phyloP scores from a whole-genome alignment of 2,888 invertebrate genomes.

The Hypercompe scribonia region DNA sequence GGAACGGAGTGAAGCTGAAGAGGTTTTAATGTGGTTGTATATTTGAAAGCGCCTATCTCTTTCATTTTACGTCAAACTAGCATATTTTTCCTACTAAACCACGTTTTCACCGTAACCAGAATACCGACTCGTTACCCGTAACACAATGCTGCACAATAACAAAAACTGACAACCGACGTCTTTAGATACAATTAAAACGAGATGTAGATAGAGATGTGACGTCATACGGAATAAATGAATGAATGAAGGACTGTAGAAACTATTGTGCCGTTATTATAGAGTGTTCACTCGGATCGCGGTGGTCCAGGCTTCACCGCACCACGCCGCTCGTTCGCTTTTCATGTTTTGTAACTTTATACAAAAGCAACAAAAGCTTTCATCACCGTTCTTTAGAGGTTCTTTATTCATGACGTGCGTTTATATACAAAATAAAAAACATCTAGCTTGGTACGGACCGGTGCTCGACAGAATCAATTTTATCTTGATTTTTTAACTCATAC shows the following conservation, averaged over 20 bases:
- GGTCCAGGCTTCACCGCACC: neutral
- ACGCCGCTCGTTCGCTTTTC: neutral
- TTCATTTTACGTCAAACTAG: too few species aligned
- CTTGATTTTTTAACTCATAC: too few species aligned
- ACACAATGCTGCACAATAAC: neutral
- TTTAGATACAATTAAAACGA: neutral
- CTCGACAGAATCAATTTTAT: too few species aligned
- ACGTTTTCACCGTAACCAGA: too few species aligned
- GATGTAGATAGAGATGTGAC: neutral
- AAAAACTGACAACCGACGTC: too few species aligned
- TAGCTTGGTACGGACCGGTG: neutral
- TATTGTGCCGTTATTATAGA: neutral
- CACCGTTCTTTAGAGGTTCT: neutral
- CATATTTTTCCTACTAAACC: too few species aligned
- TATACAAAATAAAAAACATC: neutral
- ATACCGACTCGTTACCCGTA: neutral
- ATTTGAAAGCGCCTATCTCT: too few species aligned
- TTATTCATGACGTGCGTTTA: neutral
- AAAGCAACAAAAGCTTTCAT: constrained; percentile 6
- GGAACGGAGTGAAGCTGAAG: too few species aligned
- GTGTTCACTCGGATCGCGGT: too few species aligned
- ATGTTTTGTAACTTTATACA: neutral
- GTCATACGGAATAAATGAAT: neutral
- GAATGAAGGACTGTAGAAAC: neutral
- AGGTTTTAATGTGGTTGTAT: too few species aligned